phyloP scores from a whole-genome alignment of 2,888 invertebrate species.

The Idaea straminata region DNA sequence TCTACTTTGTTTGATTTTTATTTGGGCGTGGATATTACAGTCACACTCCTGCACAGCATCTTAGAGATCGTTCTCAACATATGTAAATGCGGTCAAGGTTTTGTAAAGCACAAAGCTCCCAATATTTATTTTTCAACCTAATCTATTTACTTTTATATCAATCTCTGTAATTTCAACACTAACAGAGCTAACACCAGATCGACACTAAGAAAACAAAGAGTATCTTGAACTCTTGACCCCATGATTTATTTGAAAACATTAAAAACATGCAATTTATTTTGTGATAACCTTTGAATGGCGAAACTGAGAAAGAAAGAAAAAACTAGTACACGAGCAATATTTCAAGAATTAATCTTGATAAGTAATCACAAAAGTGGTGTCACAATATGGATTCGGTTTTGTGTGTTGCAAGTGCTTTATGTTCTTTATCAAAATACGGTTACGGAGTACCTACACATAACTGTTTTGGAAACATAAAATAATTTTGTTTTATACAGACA shows the following conservation, averaged over 20 bases:
- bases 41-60: too few species aligned
- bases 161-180: neutral
- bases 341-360: constrained; percentile 64
- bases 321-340: constrained; percentile 65
- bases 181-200: neutral
- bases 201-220: constrained; percentile 8
- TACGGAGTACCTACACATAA: neutral
- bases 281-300: constrained; percentile 49
- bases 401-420: constrained; percentile 46
- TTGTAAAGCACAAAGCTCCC: constrained; percentile 6
- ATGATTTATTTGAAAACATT: constrained; percentile 20
- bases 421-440: neutral
- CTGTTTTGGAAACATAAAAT: neutral
- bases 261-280: constrained; percentile 19
- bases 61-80: neutral
- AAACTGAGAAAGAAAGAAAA: constrained; percentile 56
- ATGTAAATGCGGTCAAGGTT: neutral
- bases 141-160: neutral
- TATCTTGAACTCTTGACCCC: constrained; percentile 3
- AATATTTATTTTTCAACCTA: constrained; percentile 6
- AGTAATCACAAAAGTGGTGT: constrained; percentile 65
- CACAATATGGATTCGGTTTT: constrained; percentile 50
- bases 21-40: too few species aligned
- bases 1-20: too few species aligned
- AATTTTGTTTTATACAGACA: too few species aligned